These are phyloP conservation scores for Pleuronectes platessa DNA, from an alignment of 2,113 vertebrate genomes.

Conservation along the genomic window DNA sequence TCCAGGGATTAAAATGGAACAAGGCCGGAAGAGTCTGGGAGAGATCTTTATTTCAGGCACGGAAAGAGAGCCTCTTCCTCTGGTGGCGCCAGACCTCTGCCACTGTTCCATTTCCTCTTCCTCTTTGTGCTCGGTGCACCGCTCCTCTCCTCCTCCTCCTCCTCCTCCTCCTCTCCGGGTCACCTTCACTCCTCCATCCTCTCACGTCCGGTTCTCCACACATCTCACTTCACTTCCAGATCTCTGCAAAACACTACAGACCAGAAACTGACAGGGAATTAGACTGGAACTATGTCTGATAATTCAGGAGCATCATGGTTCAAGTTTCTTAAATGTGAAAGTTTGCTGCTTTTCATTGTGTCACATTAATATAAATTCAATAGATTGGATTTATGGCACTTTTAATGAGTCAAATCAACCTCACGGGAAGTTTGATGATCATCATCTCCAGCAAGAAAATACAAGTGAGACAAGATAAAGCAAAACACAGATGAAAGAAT, in stretches of 20 bases:
- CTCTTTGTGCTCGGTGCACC: conserved; percentile 80
- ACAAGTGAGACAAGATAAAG: too few species aligned
- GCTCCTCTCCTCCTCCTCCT: conserved; percentile 70
- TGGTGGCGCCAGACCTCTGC: conserved; percentile 72
- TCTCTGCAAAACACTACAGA: neutral
- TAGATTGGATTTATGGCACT: too few species aligned
- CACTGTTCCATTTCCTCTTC: conserved; percentile 77
- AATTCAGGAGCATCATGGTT: too few species aligned
- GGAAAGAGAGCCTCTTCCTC: conserved; percentile 77
- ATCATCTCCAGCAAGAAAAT: too few species aligned
- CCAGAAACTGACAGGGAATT: neutral
- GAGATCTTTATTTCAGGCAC: conserved; percentile 76
- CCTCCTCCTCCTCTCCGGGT: neutral
- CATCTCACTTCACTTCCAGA: neutral
- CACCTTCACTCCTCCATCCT: neutral
- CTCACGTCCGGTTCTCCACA: neutral
- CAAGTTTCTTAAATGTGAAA: too few species aligned
- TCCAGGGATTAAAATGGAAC: conserved; percentile 76
- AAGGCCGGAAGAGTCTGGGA: conserved; percentile 67
- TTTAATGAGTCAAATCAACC: too few species aligned
- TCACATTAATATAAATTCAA: too few species aligned
- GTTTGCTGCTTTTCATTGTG: too few species aligned
- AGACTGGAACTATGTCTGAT: too few species aligned
- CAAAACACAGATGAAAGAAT: too few species aligned
- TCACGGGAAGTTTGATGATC: too few species aligned